Base-by-base conservation (phyloP, 1,140 invertebrate species). In the Aphaenogaster rudis region DNA sequence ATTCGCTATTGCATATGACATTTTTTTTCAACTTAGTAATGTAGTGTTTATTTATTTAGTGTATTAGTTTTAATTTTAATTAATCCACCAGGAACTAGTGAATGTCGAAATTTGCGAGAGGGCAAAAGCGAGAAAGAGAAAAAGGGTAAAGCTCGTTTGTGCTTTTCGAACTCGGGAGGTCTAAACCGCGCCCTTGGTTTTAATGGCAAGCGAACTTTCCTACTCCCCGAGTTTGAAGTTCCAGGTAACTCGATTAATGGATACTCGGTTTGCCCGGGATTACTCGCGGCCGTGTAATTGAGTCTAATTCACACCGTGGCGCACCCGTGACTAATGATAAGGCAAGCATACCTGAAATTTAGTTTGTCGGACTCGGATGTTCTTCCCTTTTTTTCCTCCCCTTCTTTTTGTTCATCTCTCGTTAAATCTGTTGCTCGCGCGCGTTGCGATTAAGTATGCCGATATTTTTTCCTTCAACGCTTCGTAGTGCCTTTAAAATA, bases 241-340 rank as follows among this genome's bases (percentile, higher is more conserved):
- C 64, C 63, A 64, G 86, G 67, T 90, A 91, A 91, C 90, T 91
- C 90, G 90, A 91, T 91, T 90, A 91, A 91, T 88, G 89, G 90
- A 88, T 91, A 88, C 89, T 90, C 89, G 76, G 90, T 91, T 88
- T 91, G 89, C 90, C 79, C 80, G 80, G 89, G 90, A 88, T 91
- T 91, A 91, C 89, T 90, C 86, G 89, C 59, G 89, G 81, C 86
- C 76, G 86, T 90, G 90, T 91, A 91, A 91, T 91, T 90, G 90
- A 91, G 81, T 88, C 90, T 88, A 88, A 91, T 91, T 91, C 89
- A 90, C 89, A 90, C 88, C 67, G 86, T 87, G 86, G 87, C 86
- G 84, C 84, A 64, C 89, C 88, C 81, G 81, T 86, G 86, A 91
- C 81, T 86, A 88, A 88, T 86, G 86, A 90, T 86, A 88, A 88